These are phyloP conservation scores for Megalops atlanticus DNA, from an alignment of 2,113 vertebrate species.

Conservation along the genomic window DNA sequence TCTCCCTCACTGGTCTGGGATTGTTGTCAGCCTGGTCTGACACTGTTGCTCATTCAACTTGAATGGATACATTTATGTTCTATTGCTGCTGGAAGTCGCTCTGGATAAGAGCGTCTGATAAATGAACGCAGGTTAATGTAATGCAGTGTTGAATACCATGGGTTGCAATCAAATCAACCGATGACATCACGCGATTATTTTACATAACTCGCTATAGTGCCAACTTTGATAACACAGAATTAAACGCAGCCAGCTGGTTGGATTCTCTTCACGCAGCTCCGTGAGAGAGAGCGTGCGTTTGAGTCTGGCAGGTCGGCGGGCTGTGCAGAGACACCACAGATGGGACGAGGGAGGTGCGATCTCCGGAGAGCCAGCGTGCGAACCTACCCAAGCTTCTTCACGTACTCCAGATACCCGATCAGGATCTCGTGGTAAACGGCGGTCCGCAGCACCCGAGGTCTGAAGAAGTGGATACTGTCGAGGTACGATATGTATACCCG, in stretches of 20 bases:
- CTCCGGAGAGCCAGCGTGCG: neutral
- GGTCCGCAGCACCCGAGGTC: constrained; percentile 88
- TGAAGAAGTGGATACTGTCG: constrained; percentile 99
- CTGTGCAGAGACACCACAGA: neutral
- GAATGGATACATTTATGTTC: no score
- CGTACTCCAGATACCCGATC: constrained; percentile 96
- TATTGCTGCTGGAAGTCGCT: no score
- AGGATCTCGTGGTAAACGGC: constrained; percentile 98
- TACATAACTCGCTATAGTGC: neutral
- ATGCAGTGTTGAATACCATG: no score
- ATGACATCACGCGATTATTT: neutral
- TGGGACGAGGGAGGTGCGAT: neutral
- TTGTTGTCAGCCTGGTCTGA: no score
- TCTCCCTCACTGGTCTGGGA: no score
- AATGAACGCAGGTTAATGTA: no score
- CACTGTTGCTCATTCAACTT: no score
- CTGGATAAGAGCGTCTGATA: no score
- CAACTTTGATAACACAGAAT: neutral
- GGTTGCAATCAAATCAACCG: neutral
- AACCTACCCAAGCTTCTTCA: constrained; percentile 93
- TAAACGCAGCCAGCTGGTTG: neutral
- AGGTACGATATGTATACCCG: constrained; percentile 99
- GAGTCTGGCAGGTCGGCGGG: neutral
- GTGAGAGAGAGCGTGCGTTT: neutral
- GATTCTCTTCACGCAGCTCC: neutral